Base-by-base conservation (phyloP, 2,113 vertebrate species). In the Abramis brama region DNA sequence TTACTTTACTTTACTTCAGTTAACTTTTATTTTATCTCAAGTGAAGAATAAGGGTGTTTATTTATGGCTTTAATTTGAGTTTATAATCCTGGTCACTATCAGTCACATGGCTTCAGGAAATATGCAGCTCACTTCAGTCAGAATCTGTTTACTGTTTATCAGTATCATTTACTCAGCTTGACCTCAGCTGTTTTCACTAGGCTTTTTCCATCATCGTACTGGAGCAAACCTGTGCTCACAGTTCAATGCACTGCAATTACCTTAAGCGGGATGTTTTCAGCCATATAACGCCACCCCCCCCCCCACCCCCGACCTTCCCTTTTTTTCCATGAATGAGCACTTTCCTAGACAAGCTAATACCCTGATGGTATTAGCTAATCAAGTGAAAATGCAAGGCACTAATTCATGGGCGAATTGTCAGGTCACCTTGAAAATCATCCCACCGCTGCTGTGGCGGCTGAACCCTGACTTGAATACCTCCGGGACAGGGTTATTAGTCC, bases 291-390 rank as follows among this genome's bases (percentile, higher is more conserved):
- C 81, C 78, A 33, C 60, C 59, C 60, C 6, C 17, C 66, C 81
- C 78, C 27, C 60, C 59, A 55, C 6, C 17, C 66, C 57, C 10
- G 27, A 50, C 17, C 15, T 43, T 47, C 19, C 39, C 7, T n/a
- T 25, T 80, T 84, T 84, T 83, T 82, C 71, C 43, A 68, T 82
- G 83, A 88, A 86, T 4, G 47, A 87, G 59, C 82, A 36, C 87
- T 91, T 90, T 91, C 88, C 87, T 89, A 81, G 64, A 89, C 81
- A 87, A 84, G 77, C 76, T 88, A 86, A 84, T 89, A 85, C 84
- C 84, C 87, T 75, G 33, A 66, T 71, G 84, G 88, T 87, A 89
- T 91, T 89, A 87, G 59, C 87, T 90, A 89, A 91, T 90, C 89
- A 90, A 84, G 86, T 83, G 83, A 75, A 85, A 89, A 89, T 89